Percentiles rank a stretch among this genome's conserved stretches.
phyloP scores from a whole-genome alignment of 2,888 invertebrate species.

The Lithophane leautieri region DNA sequence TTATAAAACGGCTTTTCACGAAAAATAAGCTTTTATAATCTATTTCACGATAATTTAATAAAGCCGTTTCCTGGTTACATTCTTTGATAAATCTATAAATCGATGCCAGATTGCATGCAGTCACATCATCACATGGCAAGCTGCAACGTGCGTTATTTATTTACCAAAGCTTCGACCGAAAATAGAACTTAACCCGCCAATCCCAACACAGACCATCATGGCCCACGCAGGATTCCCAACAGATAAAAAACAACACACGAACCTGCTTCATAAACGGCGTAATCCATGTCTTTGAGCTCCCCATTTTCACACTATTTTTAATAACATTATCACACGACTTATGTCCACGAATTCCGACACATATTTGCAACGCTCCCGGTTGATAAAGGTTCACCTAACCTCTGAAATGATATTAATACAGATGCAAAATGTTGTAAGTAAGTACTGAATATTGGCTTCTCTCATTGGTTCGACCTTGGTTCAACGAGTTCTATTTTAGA shows the following conservation, averaged over 20 bases:
- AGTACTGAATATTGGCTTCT: slow-evolving; percentile 46
- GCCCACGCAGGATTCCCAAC: not conserved
- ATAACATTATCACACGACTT: slow-evolving; percentile 32
- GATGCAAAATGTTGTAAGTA: slow-evolving; percentile 7
- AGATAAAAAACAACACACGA: slow-evolving; percentile 16
- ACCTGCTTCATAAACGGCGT: slow-evolving; percentile 62
- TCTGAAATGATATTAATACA: slow-evolving; percentile 36
- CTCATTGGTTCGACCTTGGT: slow-evolving; percentile 44
- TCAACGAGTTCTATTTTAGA: slow-evolving; percentile 43
- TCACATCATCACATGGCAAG: slow-evolving; percentile 6
- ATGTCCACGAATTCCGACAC: slow-evolving; percentile 14
- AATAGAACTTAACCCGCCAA: slow-evolving; percentile 23
- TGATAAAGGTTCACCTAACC: slow-evolving; percentile 43
- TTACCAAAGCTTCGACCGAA: slow-evolving; percentile 27
- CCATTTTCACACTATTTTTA: slow-evolving; percentile 33
- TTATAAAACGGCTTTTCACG: too few species aligned
- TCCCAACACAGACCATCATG: not conserved
- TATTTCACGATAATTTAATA: not conserved
- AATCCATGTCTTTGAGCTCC: slow-evolving; percentile 37
- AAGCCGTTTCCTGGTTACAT: not conserved
- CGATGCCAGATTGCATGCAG: not conserved
- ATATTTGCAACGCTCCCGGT: slow-evolving; percentile 17
- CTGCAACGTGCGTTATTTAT: slow-evolving; percentile 27
- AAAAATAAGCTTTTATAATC: not conserved
- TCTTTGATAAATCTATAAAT: not conserved